These are phyloP conservation scores for Spinus pinus DNA, from an alignment of 2,797 vertebrate genomes.

Conservation along the genomic window DNA sequence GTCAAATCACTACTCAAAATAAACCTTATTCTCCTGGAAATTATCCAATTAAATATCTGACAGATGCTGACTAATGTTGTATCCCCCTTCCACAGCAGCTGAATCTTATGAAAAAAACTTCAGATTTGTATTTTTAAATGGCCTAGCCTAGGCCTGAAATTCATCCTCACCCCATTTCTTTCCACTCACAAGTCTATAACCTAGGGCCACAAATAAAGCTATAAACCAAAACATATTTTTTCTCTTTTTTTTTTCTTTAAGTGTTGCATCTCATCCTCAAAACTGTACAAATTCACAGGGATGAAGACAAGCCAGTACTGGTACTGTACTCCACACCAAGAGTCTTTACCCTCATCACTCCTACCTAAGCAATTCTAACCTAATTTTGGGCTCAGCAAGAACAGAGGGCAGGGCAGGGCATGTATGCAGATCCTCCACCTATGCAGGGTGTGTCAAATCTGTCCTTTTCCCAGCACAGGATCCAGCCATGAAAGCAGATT, in stretches of 20 bases:
- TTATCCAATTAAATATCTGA: constrained; percentile 36
- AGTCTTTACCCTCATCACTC: not conserved
- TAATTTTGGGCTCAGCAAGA: not conserved
- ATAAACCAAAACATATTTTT: not conserved
- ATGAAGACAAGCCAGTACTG: not conserved
- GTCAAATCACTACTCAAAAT: constrained; percentile 6
- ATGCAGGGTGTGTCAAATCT: not conserved
- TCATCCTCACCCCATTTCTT: not conserved
- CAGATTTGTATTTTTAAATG: not conserved
- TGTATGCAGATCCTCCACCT: not conserved
- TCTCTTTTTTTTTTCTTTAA: not conserved
- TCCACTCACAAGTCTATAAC: not conserved
- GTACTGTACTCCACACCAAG: not conserved
- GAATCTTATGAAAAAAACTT: not conserved
- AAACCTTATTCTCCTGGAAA: not conserved
- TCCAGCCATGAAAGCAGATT: rapidly evolving
- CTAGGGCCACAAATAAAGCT: not conserved
- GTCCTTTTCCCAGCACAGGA: not conserved
- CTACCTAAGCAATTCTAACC: not conserved
- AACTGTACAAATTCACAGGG: not conserved
- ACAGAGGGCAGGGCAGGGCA: not conserved
- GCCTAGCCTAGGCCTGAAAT: not conserved
- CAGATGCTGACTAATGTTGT: not conserved
- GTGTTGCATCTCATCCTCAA: not conserved
- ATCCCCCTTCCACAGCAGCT: not conserved